Base-by-base conservation (phyloP, 1,140 invertebrate genomes). In the Drosophila sproati region DNA sequence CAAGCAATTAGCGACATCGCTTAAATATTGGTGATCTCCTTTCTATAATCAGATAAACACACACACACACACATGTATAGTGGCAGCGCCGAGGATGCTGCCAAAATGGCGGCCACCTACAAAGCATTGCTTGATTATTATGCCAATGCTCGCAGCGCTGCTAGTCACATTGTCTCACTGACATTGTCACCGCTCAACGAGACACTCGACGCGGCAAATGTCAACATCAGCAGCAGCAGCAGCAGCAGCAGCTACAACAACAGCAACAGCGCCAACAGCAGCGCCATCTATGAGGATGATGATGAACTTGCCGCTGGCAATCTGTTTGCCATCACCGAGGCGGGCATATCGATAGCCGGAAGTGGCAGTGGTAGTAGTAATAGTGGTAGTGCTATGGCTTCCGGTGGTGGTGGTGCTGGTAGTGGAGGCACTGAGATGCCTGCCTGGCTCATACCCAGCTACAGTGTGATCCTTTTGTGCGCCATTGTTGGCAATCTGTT, bases 401-500 rank as follows among this genome's bases (percentile, higher is more conserved):
- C 47, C 2, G 29, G n/a, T 12, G 20, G n/a, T 2, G 34, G 31
- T n/a, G 6, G 39, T 12, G n/a, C n/a, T 3, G 59, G 41, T 10
- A 50, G 60, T 12, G 10, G 39, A 7, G 92, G 96, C 32, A 72
- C 66, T 0, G 91, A 82, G 7, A 92, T 92, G 91, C 91, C 91
- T 10, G 77, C 86, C 28, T 92, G 90, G 91, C 52, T 91, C 6
- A 94, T 97, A 66, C 95, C 96, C 3, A 93, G 97, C 1, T 97
- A 97, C 88, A 94, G 95, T 34, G 92, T 95, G 0, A 97, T 98
- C 67, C 97, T 98, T 89, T 87, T 97, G 5, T 94, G 97, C 51
- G 95, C 96, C 0, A 94, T 98, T 55, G 93, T 96, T 2, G 97
- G 97, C 0, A 98, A 98, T 92, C 94, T 95, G 3, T 92, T 97